Evolutionary conservation across 2,113 vertebrate genomes (phyloP).

Genomic region (Cyanoderma ruficeps): DNA sequence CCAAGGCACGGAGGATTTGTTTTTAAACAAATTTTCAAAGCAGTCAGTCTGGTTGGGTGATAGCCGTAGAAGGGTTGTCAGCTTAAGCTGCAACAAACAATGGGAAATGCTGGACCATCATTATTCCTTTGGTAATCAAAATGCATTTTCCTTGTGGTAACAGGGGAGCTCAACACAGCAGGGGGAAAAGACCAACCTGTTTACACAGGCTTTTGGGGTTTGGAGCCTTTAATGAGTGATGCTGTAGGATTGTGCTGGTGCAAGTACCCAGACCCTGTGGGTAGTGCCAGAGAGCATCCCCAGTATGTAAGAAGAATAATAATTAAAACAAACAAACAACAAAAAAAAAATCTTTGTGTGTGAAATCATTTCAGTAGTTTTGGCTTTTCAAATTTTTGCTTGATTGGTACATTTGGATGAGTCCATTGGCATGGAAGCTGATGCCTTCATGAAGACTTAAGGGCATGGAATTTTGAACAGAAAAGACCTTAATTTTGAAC

Average conservation of each 20-base stretch:
- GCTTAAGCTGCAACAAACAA: not conserved
- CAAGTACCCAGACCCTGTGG: not conserved
- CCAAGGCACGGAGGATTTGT: not conserved
- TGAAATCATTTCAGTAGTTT: not conserved
- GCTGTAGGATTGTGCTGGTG: not conserved
- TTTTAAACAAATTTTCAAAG: constrained; percentile 18
- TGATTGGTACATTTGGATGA: not conserved
- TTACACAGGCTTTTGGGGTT: not conserved
- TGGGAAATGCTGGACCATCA: not conserved
- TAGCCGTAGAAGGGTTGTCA: not conserved
- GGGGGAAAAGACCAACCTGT: not conserved
- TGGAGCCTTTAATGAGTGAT: not conserved
- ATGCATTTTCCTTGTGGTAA: not conserved
- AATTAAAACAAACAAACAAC: too few relatives aligned
- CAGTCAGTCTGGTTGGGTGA: not conserved
- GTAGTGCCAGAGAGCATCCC: not conserved
- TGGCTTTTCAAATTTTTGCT: not conserved
- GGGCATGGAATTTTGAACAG: not conserved
- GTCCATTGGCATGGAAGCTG: not conserved
- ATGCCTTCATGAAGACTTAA: not conserved
- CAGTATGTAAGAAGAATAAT: not conserved
- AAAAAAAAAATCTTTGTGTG: not conserved
- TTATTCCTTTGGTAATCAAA: not conserved
- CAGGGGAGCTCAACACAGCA: not conserved
- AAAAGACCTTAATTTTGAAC: not conserved